Evolutionary conservation across 2,797 vertebrate genomes (phyloP).

Genomic region (Carcharodon carcharias): DNA sequence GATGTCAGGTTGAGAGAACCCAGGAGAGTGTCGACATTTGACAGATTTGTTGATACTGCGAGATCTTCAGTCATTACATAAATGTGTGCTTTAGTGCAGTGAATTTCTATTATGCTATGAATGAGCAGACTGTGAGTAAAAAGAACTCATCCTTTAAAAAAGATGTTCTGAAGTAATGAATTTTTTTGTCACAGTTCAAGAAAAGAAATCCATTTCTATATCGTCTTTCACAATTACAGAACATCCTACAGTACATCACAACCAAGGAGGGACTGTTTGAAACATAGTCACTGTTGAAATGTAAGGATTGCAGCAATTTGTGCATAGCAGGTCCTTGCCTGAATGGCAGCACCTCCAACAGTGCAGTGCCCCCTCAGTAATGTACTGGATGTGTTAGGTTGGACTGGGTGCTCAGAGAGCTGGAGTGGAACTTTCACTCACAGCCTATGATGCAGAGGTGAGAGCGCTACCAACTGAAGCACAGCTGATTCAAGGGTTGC

Average conservation of each 20-base stretch:
- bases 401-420: not conserved
- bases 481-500: not conserved
- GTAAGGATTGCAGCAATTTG: not conserved
- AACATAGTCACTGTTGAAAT: not conserved
- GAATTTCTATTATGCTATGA: not conserved
- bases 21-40: not conserved
- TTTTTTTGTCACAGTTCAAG: not conserved
- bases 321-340: not conserved
- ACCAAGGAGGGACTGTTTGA: not conserved
- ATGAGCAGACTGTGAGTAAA: not conserved
- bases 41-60: not conserved
- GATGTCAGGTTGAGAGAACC: not conserved
- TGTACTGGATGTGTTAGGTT: not conserved
- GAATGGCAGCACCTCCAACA: not conserved
- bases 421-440: not conserved
- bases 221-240: not conserved
- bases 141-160: not conserved
- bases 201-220: not conserved
- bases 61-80: not conserved
- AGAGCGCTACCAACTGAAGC: not conserved
- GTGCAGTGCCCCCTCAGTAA: not conserved
- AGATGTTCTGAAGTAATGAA: not conserved
- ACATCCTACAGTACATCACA: not conserved
- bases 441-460: not conserved
- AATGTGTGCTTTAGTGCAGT: not conserved